Evolutionary conservation across 2,113 vertebrate genomes (phyloP).

Genomic region (Bagarius yarrelli): DNA sequence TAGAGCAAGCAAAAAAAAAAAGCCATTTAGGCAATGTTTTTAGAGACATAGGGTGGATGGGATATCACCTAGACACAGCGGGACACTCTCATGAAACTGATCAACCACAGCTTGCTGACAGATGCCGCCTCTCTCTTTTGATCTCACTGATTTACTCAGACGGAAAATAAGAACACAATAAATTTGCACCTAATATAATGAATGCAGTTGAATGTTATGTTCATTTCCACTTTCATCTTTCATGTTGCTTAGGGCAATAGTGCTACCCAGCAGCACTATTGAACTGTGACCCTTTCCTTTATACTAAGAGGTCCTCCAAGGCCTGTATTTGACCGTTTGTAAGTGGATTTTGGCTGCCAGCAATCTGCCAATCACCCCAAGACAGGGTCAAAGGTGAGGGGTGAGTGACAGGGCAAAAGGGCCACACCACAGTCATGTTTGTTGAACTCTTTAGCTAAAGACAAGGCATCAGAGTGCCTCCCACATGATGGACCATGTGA

Average conservation of each 20-base stretch:
- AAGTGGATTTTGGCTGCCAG: slow-evolving; percentile 17
- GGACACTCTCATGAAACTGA: neutral
- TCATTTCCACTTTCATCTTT: neutral
- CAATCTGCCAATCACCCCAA: slow-evolving; percentile 40
- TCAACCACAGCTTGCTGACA: slow-evolving; percentile 25
- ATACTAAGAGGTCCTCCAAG: neutral
- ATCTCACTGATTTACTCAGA: slow-evolving; percentile 9
- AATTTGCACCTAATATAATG: neutral
- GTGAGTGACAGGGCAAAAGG: slow-evolving; percentile 53
- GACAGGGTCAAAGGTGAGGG: slow-evolving; percentile 50
- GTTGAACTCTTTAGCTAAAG: slow-evolving; percentile 47
- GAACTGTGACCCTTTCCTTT: slow-evolving; percentile 1
- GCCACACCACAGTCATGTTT: slow-evolving; percentile 47
- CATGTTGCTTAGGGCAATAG: neutral
- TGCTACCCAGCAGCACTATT: neutral
- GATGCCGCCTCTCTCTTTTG: slow-evolving; percentile 16
- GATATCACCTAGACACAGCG: slow-evolving; percentile 49
- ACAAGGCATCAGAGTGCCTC: slow-evolving; percentile 30
- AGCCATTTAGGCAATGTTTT: slow-evolving; percentile 48
- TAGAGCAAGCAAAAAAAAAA: slow-evolving; percentile 52
- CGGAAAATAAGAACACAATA: neutral
- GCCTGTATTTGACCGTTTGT: slow-evolving; percentile 29
- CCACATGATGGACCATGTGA: slow-evolving; percentile 36
- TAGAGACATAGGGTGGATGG: slow-evolving; percentile 41
- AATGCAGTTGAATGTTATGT: neutral